Conservation (phyloP, 2,888 invertebrate genomes). For the Crepidodera aurea region DNA sequence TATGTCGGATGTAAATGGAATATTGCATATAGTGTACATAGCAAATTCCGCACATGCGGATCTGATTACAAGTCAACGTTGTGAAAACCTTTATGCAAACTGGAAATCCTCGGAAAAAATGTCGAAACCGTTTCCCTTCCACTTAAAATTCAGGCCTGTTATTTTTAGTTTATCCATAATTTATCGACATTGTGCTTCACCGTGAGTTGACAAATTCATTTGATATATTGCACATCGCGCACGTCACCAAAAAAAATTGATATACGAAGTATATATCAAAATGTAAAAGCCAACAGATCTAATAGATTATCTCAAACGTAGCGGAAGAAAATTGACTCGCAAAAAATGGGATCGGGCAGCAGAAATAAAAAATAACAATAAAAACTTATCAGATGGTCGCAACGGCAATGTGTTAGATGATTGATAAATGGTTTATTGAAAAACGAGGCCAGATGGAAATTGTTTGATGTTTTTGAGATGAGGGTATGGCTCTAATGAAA, state of each 20-base stretch:
- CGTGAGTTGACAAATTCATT: constrained; percentile 38
- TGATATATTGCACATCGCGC: constrained; percentile 38
- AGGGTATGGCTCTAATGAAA: constrained; percentile 19
- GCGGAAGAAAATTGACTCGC: constrained; percentile 39
- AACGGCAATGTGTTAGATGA: constrained; percentile 44
- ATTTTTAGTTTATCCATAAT: constrained; percentile 16
- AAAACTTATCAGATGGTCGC: constrained; percentile 49
- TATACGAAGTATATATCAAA: constrained; percentile 39
- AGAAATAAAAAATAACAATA: constrained; percentile 34
- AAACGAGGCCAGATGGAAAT: constrained; percentile 37
- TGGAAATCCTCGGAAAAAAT: background rate
- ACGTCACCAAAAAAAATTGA: constrained; percentile 34
- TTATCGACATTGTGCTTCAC: constrained; percentile 20
- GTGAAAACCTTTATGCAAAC: too few species aligned
- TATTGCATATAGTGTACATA: background rate
- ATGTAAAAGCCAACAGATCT: constrained; percentile 39
- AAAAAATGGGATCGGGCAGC: constrained; percentile 35
- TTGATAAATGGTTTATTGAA: constrained; percentile 52
- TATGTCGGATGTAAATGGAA: too few species aligned
- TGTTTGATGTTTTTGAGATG: constrained; percentile 8
- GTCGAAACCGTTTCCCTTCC: background rate
- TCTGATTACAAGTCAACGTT: too few species aligned
- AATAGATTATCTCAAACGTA: constrained; percentile 41
- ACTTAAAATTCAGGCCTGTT: background rate
- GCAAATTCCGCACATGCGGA: too few species aligned